Evolutionary conservation across 1,140 invertebrate genomes (phyloP), one percentile per base, ranked within the genome.

Genomic region (Condylostylus longicornis): DNA sequence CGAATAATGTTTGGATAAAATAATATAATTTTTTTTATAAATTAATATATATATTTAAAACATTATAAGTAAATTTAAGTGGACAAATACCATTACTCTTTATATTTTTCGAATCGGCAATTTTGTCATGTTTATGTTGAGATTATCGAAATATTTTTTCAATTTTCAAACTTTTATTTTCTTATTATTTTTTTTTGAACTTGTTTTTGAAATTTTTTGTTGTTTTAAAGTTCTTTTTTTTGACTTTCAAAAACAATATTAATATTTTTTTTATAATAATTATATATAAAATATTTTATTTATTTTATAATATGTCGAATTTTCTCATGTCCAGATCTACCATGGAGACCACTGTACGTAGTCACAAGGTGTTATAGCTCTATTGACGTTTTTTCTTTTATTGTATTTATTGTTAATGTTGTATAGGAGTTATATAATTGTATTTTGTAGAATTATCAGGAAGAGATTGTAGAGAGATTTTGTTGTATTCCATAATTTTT

Each of bases 261-360:
- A 18, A 18, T 33, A 21, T 33, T 33, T 15, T 33, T 33, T 35
- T 35, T 35, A 15, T 10, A 20, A 20, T 23, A 18, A 5, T 27
- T 27, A 35, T 27, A 27, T 27, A 22, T 27, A 35, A 27, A 35
- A 35, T 35, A 25, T 35, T 35, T 35, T 35, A 25, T 25, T 35
- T 35, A 25, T 27, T 35, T 35, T 22, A 25, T 27, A 35, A 35
- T 27, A 35, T 27, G 34, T 35, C 22, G 25, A 22, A 12, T 35
- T 18, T 10, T 15, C n/a, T 32, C 12, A 46, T 53, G 54, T 58
- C 54, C 54, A 51, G 48, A 57, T 58, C 54, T 58, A 58, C 54
- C 54, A 58, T 58, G 57, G 54, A 57, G 54, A 53, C 49, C 54
- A 54, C 54, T 58, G 54, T 58, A 58, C 54, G 54, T 51, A 58